Conservation (phyloP, 2,888 invertebrate genomes). For the Erpobdella octoculata region DNA sequence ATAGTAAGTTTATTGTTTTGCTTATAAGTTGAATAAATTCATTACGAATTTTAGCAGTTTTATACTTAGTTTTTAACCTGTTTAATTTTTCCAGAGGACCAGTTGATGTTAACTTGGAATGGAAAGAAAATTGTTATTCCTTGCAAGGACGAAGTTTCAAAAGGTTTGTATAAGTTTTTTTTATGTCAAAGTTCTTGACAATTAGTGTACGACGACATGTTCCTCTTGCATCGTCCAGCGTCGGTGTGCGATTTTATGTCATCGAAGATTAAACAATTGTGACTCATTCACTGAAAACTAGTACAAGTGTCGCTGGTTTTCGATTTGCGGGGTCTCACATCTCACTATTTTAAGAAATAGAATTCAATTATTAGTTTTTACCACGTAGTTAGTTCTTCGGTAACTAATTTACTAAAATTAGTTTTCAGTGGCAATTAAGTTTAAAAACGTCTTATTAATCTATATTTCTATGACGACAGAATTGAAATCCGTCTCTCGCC, state of each 20-base stretch:
- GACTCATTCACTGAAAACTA: no score
- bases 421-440: neutral
- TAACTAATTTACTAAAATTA: neutral
- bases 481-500: slow-evolving; percentile 18
- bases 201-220: no score
- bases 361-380: no score
- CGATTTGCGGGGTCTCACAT: no score
- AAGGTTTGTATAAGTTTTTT: slow-evolving; percentile 14
- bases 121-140: slow-evolving; percentile 24
- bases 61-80: neutral
- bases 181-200: no score
- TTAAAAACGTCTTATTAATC: neutral
- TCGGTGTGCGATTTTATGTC: no score
- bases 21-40: neutral
- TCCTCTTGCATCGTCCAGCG: no score
- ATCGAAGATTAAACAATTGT: no score
- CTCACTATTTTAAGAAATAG: no score
- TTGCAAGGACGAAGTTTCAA: slow-evolving; percentile 31
- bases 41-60: neutral
- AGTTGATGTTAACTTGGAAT: slow-evolving; percentile 28
- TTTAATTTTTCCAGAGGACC: slow-evolving; percentile 15
- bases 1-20: slow-evolving; percentile 5
- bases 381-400: neutral
- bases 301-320: no score
- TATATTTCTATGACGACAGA: slow-evolving; percentile 6